Percentiles rank a stretch among this genome's conserved stretches.
Conservation (phyloP, 2,113 vertebrate species). For the Tachysurus fulvidraco region DNA sequence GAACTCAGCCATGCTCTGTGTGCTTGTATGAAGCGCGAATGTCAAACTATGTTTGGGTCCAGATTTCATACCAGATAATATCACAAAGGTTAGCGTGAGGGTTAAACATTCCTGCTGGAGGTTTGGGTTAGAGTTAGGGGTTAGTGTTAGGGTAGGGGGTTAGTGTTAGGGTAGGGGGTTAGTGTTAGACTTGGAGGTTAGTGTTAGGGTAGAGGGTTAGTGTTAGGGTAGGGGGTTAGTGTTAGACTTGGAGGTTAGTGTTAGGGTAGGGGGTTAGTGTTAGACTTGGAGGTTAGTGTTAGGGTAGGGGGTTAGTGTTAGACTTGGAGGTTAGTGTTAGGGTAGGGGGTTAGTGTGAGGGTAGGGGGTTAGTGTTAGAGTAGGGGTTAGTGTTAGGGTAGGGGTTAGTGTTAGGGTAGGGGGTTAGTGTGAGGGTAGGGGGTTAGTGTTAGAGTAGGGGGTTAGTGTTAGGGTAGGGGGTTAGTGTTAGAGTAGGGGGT, state of each 20-base stretch:
- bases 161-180: too few relatives aligned
- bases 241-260: background rate
- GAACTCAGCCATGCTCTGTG: background rate
- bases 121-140: background rate
- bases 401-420: background rate
- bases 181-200: too few relatives aligned
- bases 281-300: background rate
- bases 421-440: background rate
- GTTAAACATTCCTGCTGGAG: background rate
- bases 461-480: background rate
- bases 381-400: background rate
- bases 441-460: background rate
- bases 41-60: background rate
- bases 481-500: background rate
- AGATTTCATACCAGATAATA: background rate
- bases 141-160: background rate
- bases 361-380: background rate
- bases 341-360: background rate
- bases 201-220: background rate
- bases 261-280: too few relatives aligned
- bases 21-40: background rate
- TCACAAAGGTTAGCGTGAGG: background rate
- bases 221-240: background rate
- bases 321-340: background rate
- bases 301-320: background rate